These are phyloP conservation scores for Pseudobourletiella spinata DNA, from an alignment of 1,140 invertebrate species.

Conservation along the genomic window DNA sequence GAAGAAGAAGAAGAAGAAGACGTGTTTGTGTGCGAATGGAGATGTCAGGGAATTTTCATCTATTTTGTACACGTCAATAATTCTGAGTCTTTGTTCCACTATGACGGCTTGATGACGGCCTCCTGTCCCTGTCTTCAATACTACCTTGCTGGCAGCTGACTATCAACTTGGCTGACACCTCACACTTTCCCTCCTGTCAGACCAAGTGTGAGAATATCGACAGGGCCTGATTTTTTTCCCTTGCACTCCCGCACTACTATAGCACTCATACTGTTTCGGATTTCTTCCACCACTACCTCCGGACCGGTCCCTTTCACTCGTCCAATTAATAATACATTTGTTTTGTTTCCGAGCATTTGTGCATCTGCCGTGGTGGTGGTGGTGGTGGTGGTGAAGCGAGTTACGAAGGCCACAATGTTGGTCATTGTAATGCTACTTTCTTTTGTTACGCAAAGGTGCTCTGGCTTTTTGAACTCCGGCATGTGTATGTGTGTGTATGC, in stretches of 20 bases:
- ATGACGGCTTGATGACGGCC: slow-evolving; percentile 25
- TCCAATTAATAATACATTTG: neutral
- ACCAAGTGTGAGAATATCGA: neutral
- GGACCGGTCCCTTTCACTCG: neutral
- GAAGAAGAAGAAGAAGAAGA: too few species aligned
- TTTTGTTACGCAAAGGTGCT: too few species aligned
- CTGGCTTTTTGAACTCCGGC: too few species aligned
- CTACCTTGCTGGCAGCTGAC: slow-evolving; percentile 22
- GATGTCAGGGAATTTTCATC: slow-evolving; percentile 19
- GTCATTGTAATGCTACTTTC: too few species aligned
- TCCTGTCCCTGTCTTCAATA: slow-evolving; percentile 17
- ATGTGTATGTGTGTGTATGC: too few species aligned
- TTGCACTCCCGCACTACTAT: neutral
- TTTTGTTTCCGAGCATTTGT: neutral
- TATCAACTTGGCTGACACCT: slow-evolving; percentile 19
- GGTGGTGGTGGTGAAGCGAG: slow-evolving; percentile 4
- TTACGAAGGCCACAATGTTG: too few species aligned
- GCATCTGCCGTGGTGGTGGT: too few species aligned
- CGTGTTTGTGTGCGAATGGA: slow-evolving; percentile 7
- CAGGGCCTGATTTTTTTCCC: neutral
- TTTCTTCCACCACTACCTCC: neutral
- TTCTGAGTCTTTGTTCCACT: slow-evolving; percentile 18
- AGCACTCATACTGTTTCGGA: neutral
- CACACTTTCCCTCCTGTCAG: slow-evolving; percentile 12
- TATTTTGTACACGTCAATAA: slow-evolving; percentile 28